Evolutionary conservation across 2,797 vertebrate species (phyloP), one percentile per base, ranked within the genome.

Genomic region (Bucorvus abyssinicus): DNA sequence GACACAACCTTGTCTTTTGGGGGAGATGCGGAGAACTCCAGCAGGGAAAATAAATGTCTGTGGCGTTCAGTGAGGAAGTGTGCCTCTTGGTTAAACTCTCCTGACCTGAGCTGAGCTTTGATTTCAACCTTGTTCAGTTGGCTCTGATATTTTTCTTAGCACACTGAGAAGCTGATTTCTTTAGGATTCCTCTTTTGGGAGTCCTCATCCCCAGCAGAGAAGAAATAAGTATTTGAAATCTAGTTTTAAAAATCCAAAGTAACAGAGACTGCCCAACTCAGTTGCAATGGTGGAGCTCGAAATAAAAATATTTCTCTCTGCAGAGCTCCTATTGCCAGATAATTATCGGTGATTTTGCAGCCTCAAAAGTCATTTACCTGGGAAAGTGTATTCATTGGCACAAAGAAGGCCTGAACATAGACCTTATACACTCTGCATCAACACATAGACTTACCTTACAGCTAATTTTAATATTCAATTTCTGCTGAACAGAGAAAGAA

Each of bases 391-490:
- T 78, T 86, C 21, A 42, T 7, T 65, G 20, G 26, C 32, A 78
- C 3, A 79, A 78, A 74, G 45, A 27, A 34, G 36, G 10, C 1
- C 17, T 50, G 29, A 68, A 85, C 91, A 88, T 24, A 86, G 19
- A 26, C 17, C 30, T 53, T 80, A 45, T 50, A 11, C 65, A 40
- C 19, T 40, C 23, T 88, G 10, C 26, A 30, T 84, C 19, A 36
- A 65, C 38, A 84, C 21, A 65, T 27, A 84, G 42, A 75, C 12
- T 8, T 75, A 55, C 10, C 34, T 64, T 82, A 44, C 30, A 59
- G 15, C 11, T 80, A 49, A 91, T 93, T 94, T 91, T 94, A 95
- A 92, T 93, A 87, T 93, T 69, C 27, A 55, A 0, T 76, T 94
- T 89, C 47, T 88, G 12, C n/a, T 84, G 67, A 84, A 75, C 2